phyloP scores from a whole-genome alignment of 1,140 invertebrate genomes.

The Lordiphosa stackelbergi region DNA sequence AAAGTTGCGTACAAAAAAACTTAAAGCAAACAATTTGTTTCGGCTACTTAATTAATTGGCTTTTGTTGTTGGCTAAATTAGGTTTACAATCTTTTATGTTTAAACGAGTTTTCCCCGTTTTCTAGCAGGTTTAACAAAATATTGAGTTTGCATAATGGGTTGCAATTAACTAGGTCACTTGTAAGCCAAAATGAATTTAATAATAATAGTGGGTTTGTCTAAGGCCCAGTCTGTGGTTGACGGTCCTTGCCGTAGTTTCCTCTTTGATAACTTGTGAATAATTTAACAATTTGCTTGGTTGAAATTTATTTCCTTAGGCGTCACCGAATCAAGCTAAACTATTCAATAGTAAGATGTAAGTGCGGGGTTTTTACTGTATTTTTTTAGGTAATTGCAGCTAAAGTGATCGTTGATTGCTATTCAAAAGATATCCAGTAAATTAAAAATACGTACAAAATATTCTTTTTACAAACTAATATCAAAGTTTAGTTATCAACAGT shows the following conservation, averaged over 20 bases:
- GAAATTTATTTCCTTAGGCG: background rate
- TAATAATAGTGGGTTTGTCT: conserved; percentile 8
- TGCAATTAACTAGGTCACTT: conserved; percentile 19
- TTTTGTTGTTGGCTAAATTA: conserved; percentile 18
- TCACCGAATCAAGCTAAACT: too few species aligned
- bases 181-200: conserved; percentile 17
- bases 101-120: conserved; percentile 37
- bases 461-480: conserved; percentile 87
- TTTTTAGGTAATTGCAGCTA: conserved; percentile 16
- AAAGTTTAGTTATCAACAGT: conserved; percentile 83
- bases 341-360: background rate
- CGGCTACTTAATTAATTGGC: conserved; percentile 28
- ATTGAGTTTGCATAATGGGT: conserved; percentile 13
- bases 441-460: conserved; percentile 67
- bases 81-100: conserved; percentile 17
- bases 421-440: conserved; percentile 53
- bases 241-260: background rate
- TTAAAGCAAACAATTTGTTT: conserved; percentile 47
- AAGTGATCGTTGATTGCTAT: conserved; percentile 32
- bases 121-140: conserved; percentile 21
- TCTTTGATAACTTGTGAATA: conserved; percentile 9
- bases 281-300: conserved; percentile 10
- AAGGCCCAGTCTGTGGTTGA: background rate
- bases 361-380: conserved; percentile 1
- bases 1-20: conserved; percentile 54